Evolutionary conservation across 2,888 invertebrate genomes (phyloP).

Genomic region (Athalia circularis): DNA sequence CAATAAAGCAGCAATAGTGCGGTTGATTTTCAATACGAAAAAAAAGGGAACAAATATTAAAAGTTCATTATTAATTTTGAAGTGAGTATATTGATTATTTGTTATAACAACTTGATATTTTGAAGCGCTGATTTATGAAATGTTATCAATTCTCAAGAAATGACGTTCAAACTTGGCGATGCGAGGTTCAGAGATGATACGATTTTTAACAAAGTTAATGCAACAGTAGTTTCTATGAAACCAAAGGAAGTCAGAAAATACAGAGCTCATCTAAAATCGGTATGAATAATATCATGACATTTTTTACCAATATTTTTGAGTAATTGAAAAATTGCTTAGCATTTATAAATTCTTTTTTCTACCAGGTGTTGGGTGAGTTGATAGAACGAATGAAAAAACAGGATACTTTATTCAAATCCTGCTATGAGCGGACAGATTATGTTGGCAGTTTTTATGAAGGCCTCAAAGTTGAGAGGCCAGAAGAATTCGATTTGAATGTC

Average conservation of each 20-base stretch:
- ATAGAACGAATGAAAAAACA: slow-evolving; percentile 63
- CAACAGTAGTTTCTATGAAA: slow-evolving; percentile 57
- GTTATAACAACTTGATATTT: too few species aligned
- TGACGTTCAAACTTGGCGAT: slow-evolving; percentile 38
- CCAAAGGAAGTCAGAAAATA: slow-evolving; percentile 51
- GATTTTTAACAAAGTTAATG: slow-evolving; percentile 55
- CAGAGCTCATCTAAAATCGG: slow-evolving; percentile 55
- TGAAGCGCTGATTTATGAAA: too few species aligned
- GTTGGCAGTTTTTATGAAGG: slow-evolving; percentile 80
- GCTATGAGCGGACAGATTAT: slow-evolving; percentile 71
- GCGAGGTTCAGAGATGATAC: slow-evolving; percentile 50
- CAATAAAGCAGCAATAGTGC: too few species aligned
- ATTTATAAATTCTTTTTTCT: slow-evolving; percentile 38
- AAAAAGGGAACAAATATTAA: too few species aligned
- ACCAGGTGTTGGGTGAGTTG: slow-evolving; percentile 58
- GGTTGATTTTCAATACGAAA: too few species aligned
- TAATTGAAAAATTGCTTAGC: not conserved
- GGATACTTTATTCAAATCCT: slow-evolving; percentile 64
- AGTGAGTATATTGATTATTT: too few species aligned
- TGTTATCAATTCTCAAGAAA: not conserved
- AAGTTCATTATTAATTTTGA: too few species aligned
- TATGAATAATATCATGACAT: slow-evolving; percentile 46
- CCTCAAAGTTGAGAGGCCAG: slow-evolving; percentile 78
- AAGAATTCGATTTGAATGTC: slow-evolving; percentile 80
- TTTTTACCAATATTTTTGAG: slow-evolving; percentile 3